Base-by-base conservation (phyloP, 1,140 invertebrate genomes). In the Nasonia vitripennis region DNA sequence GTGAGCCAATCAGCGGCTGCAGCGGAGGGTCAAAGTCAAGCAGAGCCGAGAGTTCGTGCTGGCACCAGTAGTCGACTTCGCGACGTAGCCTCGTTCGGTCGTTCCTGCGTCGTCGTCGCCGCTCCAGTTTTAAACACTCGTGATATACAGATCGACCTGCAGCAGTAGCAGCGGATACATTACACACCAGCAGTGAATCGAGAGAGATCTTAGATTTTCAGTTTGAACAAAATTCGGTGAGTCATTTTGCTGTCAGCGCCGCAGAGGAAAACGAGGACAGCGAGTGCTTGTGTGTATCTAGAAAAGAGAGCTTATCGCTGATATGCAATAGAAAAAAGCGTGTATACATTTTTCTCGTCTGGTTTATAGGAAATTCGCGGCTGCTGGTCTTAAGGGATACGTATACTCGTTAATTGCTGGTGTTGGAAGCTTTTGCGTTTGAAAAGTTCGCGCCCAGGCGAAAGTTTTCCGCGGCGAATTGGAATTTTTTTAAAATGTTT, bases 11-110 rank as follows among this genome's bases (percentile, higher is more conserved):
- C 55, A 62, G 55, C 20, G 10, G 41, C 2, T 74, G 11, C n/a
- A 23, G 14, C 41, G 20, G 51, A 67, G 73, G 51, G 81, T 77
- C 81, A 77, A 77, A 83, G 81, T 83, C 73, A 83, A 68, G 51
- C 55, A 55, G 73, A 82, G 80, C 70, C 48, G 11, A 37, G 45
- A 37, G 37, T 74, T 74, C 73, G 70, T 70, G 48, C 79, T 31
- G 17, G 34, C 73, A 20, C 55, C 51, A 73, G 73, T 31, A 82
- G 80, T 82, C 74, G 81, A 67, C 73, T 83, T 83, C 70, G 51
- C 51, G 55, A 17, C 10, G 51, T 23, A 83, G 81, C 55, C 51
- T 23, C 31, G 71, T 45, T 77, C 48, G 12, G 34, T 17, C 17
- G 55, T 62, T 62, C 55, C 55, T 62, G 14, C 14, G 17, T 45